phyloP scores from a whole-genome alignment of 2,797 vertebrate species.

The Anabas testudineus region DNA sequence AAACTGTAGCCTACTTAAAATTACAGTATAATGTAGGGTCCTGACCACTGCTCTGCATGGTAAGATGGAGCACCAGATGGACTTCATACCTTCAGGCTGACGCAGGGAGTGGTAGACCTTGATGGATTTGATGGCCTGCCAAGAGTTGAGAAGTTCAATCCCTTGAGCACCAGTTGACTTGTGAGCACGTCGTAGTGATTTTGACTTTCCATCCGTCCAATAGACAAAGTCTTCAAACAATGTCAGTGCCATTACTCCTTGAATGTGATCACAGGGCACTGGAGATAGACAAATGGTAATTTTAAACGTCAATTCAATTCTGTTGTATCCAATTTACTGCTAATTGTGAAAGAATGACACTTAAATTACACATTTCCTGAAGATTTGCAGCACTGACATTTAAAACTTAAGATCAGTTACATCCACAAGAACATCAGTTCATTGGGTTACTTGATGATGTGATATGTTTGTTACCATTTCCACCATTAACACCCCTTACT shows the following conservation, averaged over 20 bases:
- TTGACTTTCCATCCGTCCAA: slow-evolving; percentile 99
- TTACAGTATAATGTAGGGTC: slow-evolving; percentile 7
- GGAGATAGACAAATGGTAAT: slow-evolving; percentile 68
- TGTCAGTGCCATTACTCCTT: slow-evolving; percentile 96
- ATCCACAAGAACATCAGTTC: neutral
- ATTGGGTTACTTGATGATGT: neutral
- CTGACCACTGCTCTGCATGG: slow-evolving; percentile 27
- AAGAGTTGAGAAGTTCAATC: slow-evolving; percentile 94
- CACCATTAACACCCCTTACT: neutral
- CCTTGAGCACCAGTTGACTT: slow-evolving; percentile 94
- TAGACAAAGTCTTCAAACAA: slow-evolving; percentile 99
- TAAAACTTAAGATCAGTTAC: neutral
- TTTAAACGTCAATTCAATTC: neutral
- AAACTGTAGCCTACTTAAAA: slow-evolving; percentile 40
- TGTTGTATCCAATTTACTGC: neutral
- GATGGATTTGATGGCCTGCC: slow-evolving; percentile 98
- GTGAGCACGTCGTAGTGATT: slow-evolving; percentile 95
- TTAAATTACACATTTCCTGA: neutral
- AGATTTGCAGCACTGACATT: neutral
- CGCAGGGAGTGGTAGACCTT: slow-evolving; percentile 97
- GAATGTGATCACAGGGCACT: slow-evolving; percentile 96
- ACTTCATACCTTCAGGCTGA: slow-evolving; percentile 93
- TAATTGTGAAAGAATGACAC: neutral
- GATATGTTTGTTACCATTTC: neutral
- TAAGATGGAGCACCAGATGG: slow-evolving; percentile 51